Evolutionary conservation across 2,888 invertebrate species (phyloP).

Genomic region (Acanthococcus lagerstroemiae): DNA sequence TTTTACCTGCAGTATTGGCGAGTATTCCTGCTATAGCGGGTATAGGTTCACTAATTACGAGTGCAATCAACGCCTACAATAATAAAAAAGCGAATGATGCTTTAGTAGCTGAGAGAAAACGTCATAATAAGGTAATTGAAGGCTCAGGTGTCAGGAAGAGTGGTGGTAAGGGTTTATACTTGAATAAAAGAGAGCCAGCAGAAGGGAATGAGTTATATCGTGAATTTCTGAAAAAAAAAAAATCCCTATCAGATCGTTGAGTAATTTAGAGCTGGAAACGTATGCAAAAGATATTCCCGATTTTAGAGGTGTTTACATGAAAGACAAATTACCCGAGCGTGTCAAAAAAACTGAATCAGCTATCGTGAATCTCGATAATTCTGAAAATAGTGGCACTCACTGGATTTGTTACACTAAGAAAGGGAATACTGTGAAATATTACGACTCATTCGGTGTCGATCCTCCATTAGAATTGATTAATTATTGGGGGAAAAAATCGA

Average conservation of each 20-base stretch:
- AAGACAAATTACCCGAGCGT: conserved; percentile 40
- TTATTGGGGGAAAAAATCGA: conserved; percentile 2
- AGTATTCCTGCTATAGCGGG: too few species aligned
- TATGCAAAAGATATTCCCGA: conserved; percentile 33
- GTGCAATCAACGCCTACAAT: too few species aligned
- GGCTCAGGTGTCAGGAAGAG: too few species aligned
- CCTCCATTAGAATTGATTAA: conserved; percentile 35
- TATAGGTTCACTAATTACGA: too few species aligned
- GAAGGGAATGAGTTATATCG: too few species aligned
- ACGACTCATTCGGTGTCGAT: conserved; percentile 41
- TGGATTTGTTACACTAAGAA: conserved; percentile 41
- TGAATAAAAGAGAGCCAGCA: too few species aligned
- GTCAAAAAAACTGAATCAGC: conserved; percentile 37
- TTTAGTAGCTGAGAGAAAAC: too few species aligned
- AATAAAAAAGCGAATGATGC: too few species aligned
- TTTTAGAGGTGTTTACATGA: conserved; percentile 39
- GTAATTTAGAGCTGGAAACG: conserved; percentile 34
- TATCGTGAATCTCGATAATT: conserved; percentile 39
- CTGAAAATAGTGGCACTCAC: conserved; percentile 39
- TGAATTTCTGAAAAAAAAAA: too few species aligned
- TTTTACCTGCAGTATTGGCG: too few species aligned
- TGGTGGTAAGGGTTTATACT: too few species aligned
- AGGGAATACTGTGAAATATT: conserved; percentile 39
- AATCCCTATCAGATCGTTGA: conserved; percentile 19
- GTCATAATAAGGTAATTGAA: too few species aligned